Base-by-base conservation (phyloP, 2,113 vertebrate genomes). In the Neotoma lepida region DNA sequence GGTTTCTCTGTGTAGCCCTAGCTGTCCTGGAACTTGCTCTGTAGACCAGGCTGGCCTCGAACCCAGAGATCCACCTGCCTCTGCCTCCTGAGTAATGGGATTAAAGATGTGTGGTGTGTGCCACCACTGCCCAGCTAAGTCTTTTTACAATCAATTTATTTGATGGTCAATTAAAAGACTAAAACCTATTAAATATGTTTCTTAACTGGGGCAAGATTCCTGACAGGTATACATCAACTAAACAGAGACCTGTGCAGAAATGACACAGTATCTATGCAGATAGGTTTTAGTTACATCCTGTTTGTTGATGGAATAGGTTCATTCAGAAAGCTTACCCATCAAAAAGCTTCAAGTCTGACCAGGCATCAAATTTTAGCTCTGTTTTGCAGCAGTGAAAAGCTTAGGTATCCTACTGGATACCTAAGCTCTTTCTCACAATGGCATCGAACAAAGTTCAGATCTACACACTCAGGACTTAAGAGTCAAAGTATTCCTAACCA, bases 121-220 rank as follows among this genome's bases (percentile, higher is more conserved):
- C 6, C 35, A 56, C 35, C 35, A 58, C 12, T 81, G 5, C 9
- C 54, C 1, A 2, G 54, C 51, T 81, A n/a, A 80, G 46, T 58
- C 41, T 41, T 17, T 30, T 64, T 81, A 54, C 12, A 12, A 76
- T 44, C 13, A 66, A 68, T 28, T 85, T 18, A 64, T 14, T 9
- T 58, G 33, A 66, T 73, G n/a, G 10, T 6, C 33, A 49, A 86
- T 90, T 95, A 70, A 91, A 61, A 94, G 54, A 92, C 41, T 54
- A 71, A 73, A 64, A 58, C n/a, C 56, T 80, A 81, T 39, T 61
- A 41, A 61, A 26, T 81, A 15, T 61, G 54, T 9, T 61, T 82
- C n/a, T 82, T 61, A 14, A 41, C 6, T 82, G 22, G 54, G n/a
- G 54, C n/a, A 82, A 82, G n/a, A 61, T 61, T 82, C 56, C n/a